Percentiles rank a stretch among this genome's conserved stretches.
Conservation (phyloP, 2,888 invertebrate genomes). For the Chrysodeixis includens region DNA sequence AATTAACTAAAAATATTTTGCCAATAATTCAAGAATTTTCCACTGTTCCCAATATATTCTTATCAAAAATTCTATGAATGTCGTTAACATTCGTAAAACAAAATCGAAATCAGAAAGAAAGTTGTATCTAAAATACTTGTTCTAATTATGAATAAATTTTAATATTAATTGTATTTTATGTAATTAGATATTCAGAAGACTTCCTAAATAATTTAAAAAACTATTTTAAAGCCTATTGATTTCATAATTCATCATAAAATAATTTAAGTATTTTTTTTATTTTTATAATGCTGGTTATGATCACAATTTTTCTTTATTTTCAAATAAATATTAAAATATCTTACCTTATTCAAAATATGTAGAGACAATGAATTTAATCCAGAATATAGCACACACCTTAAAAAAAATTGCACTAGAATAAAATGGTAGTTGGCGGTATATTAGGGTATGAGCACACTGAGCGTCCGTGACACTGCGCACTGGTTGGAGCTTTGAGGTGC, state of each 20-base stretch:
- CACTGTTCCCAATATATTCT: too few relatives aligned
- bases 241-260: too few relatives aligned
- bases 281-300: not conserved
- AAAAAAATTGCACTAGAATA: constrained; percentile 43
- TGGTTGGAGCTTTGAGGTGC: constrained; percentile 75
- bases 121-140: not conserved
- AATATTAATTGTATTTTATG: not conserved
- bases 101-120: not conserved
- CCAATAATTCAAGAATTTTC: too few relatives aligned
- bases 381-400: constrained; percentile 62
- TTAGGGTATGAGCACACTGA: constrained; percentile 45
- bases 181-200: not conserved
- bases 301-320: not conserved
- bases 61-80: too few relatives aligned
- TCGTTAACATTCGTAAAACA: too few relatives aligned
- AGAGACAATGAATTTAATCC: constrained; percentile 44
- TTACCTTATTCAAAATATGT: constrained; percentile 49
- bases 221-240: too few relatives aligned
- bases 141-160: not conserved
- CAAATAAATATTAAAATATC: constrained; percentile 8
- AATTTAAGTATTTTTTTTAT: not conserved
- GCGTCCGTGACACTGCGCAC: constrained; percentile 71
- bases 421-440: constrained; percentile 23
- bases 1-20: not conserved
- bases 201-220: too few relatives aligned